Percentiles rank a stretch among this genome's conserved stretches.
Conservation (phyloP, 2,113 vertebrate genomes). For the Gyps fulvus region DNA sequence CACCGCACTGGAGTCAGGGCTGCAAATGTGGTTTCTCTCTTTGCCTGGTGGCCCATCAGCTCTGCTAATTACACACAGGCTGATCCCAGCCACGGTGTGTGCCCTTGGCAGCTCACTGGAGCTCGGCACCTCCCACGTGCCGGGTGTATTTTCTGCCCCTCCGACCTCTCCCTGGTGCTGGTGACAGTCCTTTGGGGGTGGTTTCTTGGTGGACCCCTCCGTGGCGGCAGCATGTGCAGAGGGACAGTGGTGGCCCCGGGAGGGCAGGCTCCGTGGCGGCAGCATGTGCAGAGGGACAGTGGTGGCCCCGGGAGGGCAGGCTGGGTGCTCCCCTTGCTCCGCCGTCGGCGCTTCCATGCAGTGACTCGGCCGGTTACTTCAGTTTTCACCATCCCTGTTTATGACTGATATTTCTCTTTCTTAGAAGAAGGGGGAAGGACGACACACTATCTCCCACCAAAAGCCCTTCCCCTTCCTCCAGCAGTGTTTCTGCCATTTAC, state of each 20-base stretch:
- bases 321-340: not conserved
- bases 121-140: not conserved
- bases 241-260: accelerated
- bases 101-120: not conserved
- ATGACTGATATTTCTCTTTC: slow-evolving; percentile 13
- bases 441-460: not conserved
- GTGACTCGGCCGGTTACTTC: not conserved
- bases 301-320: accelerated
- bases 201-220: not conserved
- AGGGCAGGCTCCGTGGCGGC: not conserved
- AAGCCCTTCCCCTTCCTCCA: slow-evolving; percentile 61
- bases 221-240: not conserved
- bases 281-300: accelerated
- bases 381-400: not conserved
- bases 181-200: not conserved
- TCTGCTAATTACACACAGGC: not conserved
- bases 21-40: not conserved
- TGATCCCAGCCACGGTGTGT: not conserved
- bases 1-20: accelerated
- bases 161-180: accelerated
- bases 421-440: slow-evolving; percentile 33
- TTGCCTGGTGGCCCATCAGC: not conserved
- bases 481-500: slow-evolving; percentile 74
- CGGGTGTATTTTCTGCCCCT: not conserved
- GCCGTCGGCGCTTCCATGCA: accelerated